phyloP scores from a whole-genome alignment of 2,797 vertebrate species.

The Antrozous pallidus region DNA sequence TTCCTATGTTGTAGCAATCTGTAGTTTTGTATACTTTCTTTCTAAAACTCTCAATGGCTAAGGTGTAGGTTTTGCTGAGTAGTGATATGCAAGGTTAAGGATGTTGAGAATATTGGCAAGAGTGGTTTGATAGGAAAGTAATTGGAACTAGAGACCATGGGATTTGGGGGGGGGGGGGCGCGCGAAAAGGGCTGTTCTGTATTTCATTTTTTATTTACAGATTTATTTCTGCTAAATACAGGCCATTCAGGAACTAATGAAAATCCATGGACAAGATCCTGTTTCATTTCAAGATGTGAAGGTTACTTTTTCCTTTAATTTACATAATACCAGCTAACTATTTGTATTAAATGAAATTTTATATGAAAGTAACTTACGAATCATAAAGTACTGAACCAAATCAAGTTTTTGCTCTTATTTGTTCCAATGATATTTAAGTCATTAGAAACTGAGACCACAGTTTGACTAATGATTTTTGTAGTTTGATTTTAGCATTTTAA shows the following conservation, averaged over 20 bases:
- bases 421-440: conserved; percentile 36
- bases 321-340: neutral
- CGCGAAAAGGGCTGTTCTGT: neutral
- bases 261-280: conserved; percentile 95
- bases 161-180: too few relatives aligned
- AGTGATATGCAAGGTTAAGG: neutral
- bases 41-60: neutral
- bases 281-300: conserved; percentile 99
- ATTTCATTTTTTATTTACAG: conserved; percentile 52
- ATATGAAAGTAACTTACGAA: conserved; percentile 31
- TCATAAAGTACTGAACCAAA: neutral
- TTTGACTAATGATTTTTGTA: neutral
- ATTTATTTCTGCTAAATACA: conserved; percentile 76
- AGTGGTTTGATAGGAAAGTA: neutral
- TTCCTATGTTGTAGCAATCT: neutral
- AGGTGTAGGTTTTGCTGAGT: neutral
- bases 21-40: neutral
- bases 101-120: neutral
- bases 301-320: conserved; percentile 82
- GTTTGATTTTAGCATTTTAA: conserved; percentile 40
- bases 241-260: conserved; percentile 99
- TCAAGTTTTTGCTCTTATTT: conserved; percentile 50
- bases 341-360: conserved; percentile 49
- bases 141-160: neutral
- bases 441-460: neutral